A percentile compares a stretch with the other conserved stretches of the same genome.
phyloP scores from a whole-genome alignment of 2,888 invertebrate genomes.

The Entomobrya proxima region DNA sequence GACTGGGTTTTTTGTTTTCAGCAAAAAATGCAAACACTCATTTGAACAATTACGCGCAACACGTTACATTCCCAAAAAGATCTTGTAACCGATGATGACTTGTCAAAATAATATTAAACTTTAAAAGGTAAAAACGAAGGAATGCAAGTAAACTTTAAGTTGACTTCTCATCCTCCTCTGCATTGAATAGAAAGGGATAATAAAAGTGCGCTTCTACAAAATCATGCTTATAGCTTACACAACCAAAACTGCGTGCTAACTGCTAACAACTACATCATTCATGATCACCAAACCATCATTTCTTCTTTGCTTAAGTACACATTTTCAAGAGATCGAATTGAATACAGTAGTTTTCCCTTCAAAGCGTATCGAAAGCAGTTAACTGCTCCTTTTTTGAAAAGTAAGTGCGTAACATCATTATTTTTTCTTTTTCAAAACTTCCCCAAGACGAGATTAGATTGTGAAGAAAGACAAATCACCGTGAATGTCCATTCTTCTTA shows the following conservation, averaged over 20 bases:
- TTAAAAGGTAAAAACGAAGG: not conserved
- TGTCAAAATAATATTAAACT: not conserved
- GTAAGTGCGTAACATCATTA: not conserved
- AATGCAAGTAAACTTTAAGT: constrained; percentile 9
- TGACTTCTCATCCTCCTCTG: constrained; percentile 21
- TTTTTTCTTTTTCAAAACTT: constrained; percentile 36
- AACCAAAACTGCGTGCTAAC: not conserved
- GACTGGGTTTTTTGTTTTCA: constrained; percentile 13
- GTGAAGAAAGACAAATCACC: constrained; percentile 34
- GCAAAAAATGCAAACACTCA: not conserved
- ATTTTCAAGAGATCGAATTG: not conserved
- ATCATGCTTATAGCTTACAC: constrained; percentile 1
- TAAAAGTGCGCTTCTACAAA: constrained; percentile 16
- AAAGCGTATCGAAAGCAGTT: constrained; percentile 33
- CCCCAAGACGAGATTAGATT: not conserved
- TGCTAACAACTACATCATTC: constrained; percentile 4
- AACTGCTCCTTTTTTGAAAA: constrained; percentile 22
- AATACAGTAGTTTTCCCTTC: constrained; percentile 7
- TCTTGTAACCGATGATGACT: not conserved
- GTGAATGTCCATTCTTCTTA: constrained; percentile 21
- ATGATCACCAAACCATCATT: not conserved
- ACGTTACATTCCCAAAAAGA: not conserved
- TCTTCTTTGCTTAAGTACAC: not conserved
- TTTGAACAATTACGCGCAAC: not conserved
- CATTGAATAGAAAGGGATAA: constrained; percentile 37